A percentile compares a stretch with the other conserved stretches of the same genome.
These are phyloP conservation scores for Eucera pruinosa DNA, from an alignment of 2,888 invertebrate genomes.

Conservation along the genomic window DNA sequence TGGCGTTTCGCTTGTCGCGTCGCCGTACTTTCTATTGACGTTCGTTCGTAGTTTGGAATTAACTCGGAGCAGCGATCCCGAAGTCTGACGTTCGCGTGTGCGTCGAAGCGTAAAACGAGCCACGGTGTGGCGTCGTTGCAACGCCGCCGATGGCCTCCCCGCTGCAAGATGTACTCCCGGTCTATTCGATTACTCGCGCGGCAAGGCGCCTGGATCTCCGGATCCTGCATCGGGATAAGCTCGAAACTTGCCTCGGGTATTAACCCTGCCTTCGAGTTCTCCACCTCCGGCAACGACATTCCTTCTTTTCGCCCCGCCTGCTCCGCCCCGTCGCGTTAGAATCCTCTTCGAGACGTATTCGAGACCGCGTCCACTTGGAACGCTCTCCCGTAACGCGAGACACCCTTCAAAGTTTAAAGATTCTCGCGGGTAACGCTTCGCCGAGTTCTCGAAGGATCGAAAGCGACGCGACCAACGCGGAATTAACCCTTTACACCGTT, in stretches of 20 bases:
- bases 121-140: slow-evolving; percentile 47
- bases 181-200: slow-evolving; percentile 59
- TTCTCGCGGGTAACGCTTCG: not conserved
- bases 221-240: slow-evolving; percentile 15
- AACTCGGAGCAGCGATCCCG: slow-evolving; percentile 43
- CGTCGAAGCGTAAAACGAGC: slow-evolving; percentile 65
- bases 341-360: too few species aligned
- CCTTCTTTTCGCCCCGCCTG: too few species aligned
- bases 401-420: slow-evolving; percentile 5
- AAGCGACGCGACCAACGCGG: too few species aligned
- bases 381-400: too few species aligned
- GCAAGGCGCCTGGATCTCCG: not conserved
- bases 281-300: too few species aligned
- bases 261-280: too few species aligned
- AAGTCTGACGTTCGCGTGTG: slow-evolving; percentile 42
- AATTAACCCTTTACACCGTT: too few species aligned
- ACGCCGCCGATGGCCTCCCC: slow-evolving; percentile 56
- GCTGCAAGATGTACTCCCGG: slow-evolving; percentile 43
- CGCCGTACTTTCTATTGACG: too few species aligned
- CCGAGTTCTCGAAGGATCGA: too few species aligned
- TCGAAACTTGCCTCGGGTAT: slow-evolving; percentile 15
- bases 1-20: not conserved
- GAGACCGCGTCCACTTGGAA: too few species aligned
- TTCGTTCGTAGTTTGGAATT: slow-evolving; percentile 42
- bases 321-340: too few species aligned